Evolutionary conservation across 2,797 vertebrate species (phyloP).

Genomic region (Crax fasciolata): DNA sequence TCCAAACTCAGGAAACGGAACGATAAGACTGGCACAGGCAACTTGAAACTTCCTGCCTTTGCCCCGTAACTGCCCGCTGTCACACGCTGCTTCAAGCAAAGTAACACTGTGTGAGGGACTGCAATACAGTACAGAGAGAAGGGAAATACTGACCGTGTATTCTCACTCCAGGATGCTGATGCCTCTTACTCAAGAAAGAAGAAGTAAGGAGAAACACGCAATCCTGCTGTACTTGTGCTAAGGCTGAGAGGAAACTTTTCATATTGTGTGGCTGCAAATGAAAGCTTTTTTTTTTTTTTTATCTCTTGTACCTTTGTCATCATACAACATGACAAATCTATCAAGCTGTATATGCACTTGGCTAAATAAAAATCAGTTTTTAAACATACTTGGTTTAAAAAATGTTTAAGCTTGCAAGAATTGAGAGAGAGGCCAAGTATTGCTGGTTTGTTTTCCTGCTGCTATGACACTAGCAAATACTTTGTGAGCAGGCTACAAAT

Average conservation of each 20-base stretch:
- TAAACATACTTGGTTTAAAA: background rate
- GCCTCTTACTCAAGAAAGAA: slow-evolving; percentile 87
- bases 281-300: background rate
- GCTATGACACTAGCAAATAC: fast-evolving
- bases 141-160: background rate
- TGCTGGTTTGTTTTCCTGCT: background rate
- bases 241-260: background rate
- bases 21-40: background rate
- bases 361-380: slow-evolving; percentile 63
- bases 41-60: background rate
- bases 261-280: background rate
- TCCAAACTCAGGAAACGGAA: background rate
- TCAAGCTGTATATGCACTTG: background rate
- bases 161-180: slow-evolving; percentile 89
- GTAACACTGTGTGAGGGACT: background rate
- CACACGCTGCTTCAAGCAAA: background rate
- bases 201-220: slow-evolving; percentile 36
- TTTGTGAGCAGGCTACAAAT: background rate
- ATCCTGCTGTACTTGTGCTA: background rate
- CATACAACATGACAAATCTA: background rate
- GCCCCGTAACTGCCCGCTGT: background rate
- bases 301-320: slow-evolving; percentile 5
- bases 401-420: background rate
- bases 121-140: background rate
- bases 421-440: background rate